phyloP scores from a whole-genome alignment of 2,113 vertebrate genomes.

The Mesitornis unicolor region DNA sequence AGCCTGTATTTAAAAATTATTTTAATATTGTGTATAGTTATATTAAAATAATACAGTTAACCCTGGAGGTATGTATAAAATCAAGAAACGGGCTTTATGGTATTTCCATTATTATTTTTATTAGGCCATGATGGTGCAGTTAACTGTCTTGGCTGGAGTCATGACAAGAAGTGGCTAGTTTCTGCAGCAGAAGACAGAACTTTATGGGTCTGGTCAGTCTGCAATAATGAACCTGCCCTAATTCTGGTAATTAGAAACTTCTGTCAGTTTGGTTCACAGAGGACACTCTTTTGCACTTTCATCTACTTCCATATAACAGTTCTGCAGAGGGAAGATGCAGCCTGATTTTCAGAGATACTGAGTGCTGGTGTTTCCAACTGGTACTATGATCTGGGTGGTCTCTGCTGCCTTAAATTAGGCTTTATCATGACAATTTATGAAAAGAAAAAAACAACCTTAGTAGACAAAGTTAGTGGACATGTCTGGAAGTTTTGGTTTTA shows the following conservation, averaged over 20 bases:
- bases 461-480: background rate
- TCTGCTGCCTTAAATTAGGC: background rate
- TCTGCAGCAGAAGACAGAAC: constrained; percentile 82
- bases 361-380: background rate
- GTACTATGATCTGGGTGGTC: background rate
- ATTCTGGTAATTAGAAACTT: constrained; percentile 76
- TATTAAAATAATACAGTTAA: background rate
- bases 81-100: background rate
- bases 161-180: constrained; percentile 78
- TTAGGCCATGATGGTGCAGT: constrained; percentile 85
- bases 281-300: background rate
- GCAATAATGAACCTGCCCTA: constrained; percentile 62
- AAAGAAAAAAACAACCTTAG: background rate
- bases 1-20: background rate
- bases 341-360: background rate
- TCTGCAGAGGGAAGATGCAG: background rate
- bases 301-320: background rate
- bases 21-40: background rate
- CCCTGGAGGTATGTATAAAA: background rate
- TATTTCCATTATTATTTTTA: background rate
- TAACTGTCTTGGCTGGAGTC: constrained; percentile 84
- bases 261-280: background rate
- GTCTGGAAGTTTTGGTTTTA: background rate
- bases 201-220: constrained; percentile 79
- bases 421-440: background rate